These are phyloP conservation scores for Rhynchomys soricoides DNA, from an alignment of 2,113 vertebrate species.

Conservation along the genomic window DNA sequence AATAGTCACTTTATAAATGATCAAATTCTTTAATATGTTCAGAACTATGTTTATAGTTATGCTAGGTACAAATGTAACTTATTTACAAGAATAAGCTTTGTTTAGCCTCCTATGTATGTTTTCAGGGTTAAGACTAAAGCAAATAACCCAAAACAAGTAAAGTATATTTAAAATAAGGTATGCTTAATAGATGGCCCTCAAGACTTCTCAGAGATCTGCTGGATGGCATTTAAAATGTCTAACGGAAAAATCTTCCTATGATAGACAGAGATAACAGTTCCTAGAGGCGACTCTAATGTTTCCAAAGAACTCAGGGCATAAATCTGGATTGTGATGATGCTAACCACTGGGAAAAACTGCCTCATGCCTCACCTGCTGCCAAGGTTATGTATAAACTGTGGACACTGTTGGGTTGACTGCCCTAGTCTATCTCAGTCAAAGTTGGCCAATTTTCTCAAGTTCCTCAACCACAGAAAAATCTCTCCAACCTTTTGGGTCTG, in stretches of 20 bases:
- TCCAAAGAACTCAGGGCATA: not conserved
- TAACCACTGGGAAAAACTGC: not conserved
- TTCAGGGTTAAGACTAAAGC: not conserved
- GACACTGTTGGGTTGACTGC: not conserved
- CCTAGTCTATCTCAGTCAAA: not conserved
- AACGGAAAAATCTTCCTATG: not conserved
- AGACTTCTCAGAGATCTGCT: not conserved
- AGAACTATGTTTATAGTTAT: not conserved
- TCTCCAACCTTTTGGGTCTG: not conserved
- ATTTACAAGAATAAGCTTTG: not conserved
- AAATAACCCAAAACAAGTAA: not conserved
- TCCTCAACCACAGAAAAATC: not conserved
- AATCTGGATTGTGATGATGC: not conserved
- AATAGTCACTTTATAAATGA: not conserved
- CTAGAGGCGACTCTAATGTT: not conserved
- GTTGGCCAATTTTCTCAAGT: not conserved
- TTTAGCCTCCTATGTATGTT: not conserved
- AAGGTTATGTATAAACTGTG: not conserved
- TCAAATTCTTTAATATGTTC: not conserved
- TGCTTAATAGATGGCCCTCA: not conserved
- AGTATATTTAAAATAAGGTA: not conserved
- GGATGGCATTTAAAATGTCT: not conserved
- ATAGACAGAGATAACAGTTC: not conserved
- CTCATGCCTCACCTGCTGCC: not conserved
- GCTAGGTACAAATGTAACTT: not conserved